Evolutionary conservation across 2,113 vertebrate genomes (phyloP), one percentile per base, ranked within the genome.

Genomic region (Meriones unguiculatus): DNA sequence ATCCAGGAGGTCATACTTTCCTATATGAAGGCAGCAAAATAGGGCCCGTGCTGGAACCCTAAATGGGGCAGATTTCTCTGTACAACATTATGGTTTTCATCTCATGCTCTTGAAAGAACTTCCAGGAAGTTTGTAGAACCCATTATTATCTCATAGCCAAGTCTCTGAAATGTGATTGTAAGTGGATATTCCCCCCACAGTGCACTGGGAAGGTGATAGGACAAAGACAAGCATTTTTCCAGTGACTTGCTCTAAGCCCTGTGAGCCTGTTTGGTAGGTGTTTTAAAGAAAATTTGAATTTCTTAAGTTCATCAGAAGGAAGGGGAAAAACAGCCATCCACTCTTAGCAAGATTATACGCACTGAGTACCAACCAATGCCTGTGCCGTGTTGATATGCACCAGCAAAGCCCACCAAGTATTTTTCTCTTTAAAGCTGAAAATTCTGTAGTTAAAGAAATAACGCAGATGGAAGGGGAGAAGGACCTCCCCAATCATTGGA

Each of bases 21-120:
- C 97, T 99, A 99, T 57, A 99, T 99, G 99, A 99, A 99, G 98
- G 99, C 99, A 9, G 99, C 99, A n/a, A 99, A 99, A 96, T 99
- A 98, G 46, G 98, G 13, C 67, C 90, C 86, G 17, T 62, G 41
- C 24, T 38, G 86, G 96, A 54, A 15, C 93, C 92, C 85, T 64
- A 14, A 30, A 1, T 7, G 46, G 25, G 94, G 76, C 54, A 35
- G 81, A 59, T 62, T 32, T 82, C 86, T 95, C 41, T 20, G 62
- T 87, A 30, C n/a, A 87, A 32, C 92, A 82, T 80, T 28, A 80
- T 35, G 67, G 94, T 96, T 96, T 73, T 54, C 95, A 78, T 95
- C 92, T 64, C 25, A 91, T 80, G 46, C 90, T 84, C 75, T 96
- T 57, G 69, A 90, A 97, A 98, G 97, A 91, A 89, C 87, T 97